Conservation (phyloP, 2,888 invertebrate genomes). For the Drosophila macrothrix region DNA sequence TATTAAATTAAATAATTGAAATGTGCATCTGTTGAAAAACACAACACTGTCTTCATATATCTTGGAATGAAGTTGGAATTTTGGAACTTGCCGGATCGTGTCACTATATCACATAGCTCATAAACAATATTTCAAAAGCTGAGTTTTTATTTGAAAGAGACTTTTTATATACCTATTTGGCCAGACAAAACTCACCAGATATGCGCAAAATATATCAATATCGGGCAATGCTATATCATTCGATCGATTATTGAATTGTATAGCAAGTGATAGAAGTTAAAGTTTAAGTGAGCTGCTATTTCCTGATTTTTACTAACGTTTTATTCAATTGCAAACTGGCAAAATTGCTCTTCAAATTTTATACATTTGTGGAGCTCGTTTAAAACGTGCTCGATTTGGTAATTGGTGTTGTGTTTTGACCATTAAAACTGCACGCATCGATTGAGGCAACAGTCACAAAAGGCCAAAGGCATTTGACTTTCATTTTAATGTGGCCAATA, state of each 20-base stretch:
- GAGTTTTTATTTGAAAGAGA: background rate
- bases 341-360: background rate
- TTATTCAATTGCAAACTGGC: background rate
- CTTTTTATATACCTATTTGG: background rate
- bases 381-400: constrained; percentile 40
- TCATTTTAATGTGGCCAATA: constrained; percentile 64
- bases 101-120: background rate
- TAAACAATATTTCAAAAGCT: background rate
- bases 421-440: constrained; percentile 75
- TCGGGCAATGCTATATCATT: background rate
- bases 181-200: too few relatives aligned
- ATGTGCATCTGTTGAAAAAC: background rate
- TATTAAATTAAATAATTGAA: background rate
- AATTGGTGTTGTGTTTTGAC: constrained; percentile 63
- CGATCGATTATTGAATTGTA: too few relatives aligned
- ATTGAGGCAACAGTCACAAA: constrained; percentile 50
- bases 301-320: background rate
- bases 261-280: background rate
- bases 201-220: background rate
- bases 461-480: constrained; percentile 52
- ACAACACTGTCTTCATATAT: too few relatives aligned
- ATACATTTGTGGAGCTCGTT: background rate
- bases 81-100: background rate
- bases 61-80: background rate
- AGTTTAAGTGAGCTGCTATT: background rate